phyloP scores from a whole-genome alignment of 2,888 invertebrate genomes.

The Dryobota labecula region DNA sequence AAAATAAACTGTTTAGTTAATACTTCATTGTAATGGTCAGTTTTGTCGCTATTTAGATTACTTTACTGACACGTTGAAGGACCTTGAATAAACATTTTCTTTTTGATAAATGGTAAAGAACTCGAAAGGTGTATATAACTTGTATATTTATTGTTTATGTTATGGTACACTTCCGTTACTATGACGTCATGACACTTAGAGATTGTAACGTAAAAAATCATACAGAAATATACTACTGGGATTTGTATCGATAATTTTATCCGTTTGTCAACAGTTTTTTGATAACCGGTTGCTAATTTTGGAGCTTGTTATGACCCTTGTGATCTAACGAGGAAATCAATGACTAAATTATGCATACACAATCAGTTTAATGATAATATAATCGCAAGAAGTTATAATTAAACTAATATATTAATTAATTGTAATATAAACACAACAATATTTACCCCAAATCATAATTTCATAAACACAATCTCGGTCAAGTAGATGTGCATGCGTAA shows the following conservation, averaged over 20 bases:
- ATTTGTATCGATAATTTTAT: neutral
- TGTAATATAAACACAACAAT: neutral
- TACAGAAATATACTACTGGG: neutral
- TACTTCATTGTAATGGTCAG: conserved; percentile 21
- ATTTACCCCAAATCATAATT: conserved; percentile 36
- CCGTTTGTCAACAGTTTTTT: neutral
- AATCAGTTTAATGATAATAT: neutral
- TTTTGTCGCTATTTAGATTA: conserved; percentile 21
- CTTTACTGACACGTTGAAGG: conserved; percentile 5
- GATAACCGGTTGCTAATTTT: neutral
- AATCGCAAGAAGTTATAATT: neutral
- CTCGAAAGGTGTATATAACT: conserved; percentile 1
- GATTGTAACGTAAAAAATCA: conserved; percentile 10
- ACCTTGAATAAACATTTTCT: conserved; percentile 14
- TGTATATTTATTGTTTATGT: conserved; percentile 24
- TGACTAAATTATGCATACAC: neutral
- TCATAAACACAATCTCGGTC: conserved; percentile 48
- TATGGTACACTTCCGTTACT: conserved; percentile 22
- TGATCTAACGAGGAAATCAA: conserved; percentile 3
- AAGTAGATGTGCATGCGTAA: conserved; percentile 53
- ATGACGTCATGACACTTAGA: conserved; percentile 1
- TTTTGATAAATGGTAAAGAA: conserved; percentile 4
- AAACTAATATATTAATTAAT: neutral
- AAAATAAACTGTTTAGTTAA: conserved; percentile 23
- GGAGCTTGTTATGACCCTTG: no score